phyloP scores from a whole-genome alignment of 2,888 invertebrate genomes.

The Drosophila mettleri region DNA sequence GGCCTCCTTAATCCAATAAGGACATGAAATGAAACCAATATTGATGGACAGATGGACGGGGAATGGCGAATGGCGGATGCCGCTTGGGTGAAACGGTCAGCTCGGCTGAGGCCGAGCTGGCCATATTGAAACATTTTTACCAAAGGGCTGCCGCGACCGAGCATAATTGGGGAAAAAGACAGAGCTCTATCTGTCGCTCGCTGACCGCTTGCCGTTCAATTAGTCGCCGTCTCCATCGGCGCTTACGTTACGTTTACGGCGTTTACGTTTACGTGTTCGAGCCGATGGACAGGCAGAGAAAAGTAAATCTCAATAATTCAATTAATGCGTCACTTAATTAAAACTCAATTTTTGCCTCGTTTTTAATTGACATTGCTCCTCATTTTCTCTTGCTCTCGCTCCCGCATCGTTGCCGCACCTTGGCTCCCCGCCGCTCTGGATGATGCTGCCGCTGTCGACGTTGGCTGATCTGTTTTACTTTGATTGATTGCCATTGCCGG shows the following conservation, averaged over 20 bases:
- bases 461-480: constrained; percentile 9
- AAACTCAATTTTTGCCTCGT: constrained; percentile 72
- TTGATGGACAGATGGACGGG: constrained; percentile 46
- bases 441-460: constrained; percentile 1
- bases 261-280: neutral
- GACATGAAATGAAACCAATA: constrained; percentile 70
- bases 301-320: constrained; percentile 77
- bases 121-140: constrained; percentile 46
- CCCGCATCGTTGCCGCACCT: constrained; percentile 4
- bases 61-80: neutral
- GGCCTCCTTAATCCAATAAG: constrained; percentile 74
- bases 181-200: constrained; percentile 5
- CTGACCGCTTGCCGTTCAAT: constrained; percentile 6
- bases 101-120: constrained; percentile 13
- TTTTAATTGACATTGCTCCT: constrained; percentile 70
- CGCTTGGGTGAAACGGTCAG: constrained; percentile 20
- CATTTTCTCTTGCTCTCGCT: constrained; percentile 34
- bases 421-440: constrained; percentile 1
- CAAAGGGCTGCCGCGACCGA: constrained; percentile 29
- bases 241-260: neutral
- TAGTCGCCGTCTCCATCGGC: neutral
- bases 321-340: constrained; percentile 78
- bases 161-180: constrained; percentile 50
- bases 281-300: constrained; percentile 19
- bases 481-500: constrained; percentile 55